These are phyloP conservation scores for Taenioides sp. DNA, from an alignment of 2,797 vertebrate genomes.

Conservation along the genomic window DNA sequence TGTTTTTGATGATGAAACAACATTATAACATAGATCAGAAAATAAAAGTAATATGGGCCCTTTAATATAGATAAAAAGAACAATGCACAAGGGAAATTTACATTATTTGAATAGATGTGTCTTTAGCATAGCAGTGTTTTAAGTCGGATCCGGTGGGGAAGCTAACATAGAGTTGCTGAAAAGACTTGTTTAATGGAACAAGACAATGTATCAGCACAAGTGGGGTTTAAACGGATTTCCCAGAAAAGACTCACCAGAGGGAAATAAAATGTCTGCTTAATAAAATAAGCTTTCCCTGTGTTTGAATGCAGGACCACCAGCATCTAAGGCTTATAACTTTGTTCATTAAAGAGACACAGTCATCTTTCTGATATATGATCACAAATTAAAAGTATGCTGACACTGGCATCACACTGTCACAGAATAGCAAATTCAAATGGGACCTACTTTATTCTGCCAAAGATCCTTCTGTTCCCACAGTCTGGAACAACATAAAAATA, in stretches of 20 bases:
- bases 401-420: not conserved
- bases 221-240: constrained; percentile 24
- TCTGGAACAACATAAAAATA: constrained; percentile 29
- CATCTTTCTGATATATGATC: constrained; percentile 32
- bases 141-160: constrained; percentile 24
- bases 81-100: constrained; percentile 7
- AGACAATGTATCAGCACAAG: constrained; percentile 35
- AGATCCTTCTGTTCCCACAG: constrained; percentile 32
- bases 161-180: constrained; percentile 25
- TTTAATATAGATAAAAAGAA: constrained; percentile 10
- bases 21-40: no score
- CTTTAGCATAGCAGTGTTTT: constrained; percentile 14
- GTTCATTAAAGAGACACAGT: constrained; percentile 33
- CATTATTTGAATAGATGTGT: constrained; percentile 15
- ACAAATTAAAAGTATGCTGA: not conserved
- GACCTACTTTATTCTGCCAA: constrained; percentile 25
- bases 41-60: no score
- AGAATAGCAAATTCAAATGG: constrained; percentile 9
- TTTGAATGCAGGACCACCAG: constrained; percentile 19
- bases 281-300: constrained; percentile 35
- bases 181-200: constrained; percentile 39
- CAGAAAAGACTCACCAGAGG: constrained; percentile 20
- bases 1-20: no score
- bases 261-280: constrained; percentile 37
- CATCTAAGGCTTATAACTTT: constrained; percentile 16